Evolutionary conservation across 92 coral and sea anemone species (phyloP).

Genomic region (Galaxea fascicularis): DNA sequence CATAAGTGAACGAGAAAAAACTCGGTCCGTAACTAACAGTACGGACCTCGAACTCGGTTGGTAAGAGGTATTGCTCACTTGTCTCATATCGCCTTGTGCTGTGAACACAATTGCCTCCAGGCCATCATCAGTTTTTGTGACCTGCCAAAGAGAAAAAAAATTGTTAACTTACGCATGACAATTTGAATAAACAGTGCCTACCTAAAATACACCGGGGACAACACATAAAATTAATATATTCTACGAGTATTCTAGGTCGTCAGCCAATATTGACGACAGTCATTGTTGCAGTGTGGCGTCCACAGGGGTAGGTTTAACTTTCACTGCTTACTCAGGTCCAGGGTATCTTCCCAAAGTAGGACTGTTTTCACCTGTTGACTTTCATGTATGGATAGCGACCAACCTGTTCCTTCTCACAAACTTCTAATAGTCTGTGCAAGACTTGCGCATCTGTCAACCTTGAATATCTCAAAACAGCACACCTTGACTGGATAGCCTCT

Average conservation of each 20-base stretch:
- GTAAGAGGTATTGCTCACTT: no score
- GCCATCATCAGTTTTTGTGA: constrained; percentile 95
- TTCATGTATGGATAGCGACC: background rate
- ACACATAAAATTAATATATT: no score
- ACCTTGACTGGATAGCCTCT: constrained; percentile 99
- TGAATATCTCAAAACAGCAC: constrained; percentile 94
- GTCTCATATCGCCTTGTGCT: constrained; percentile 99
- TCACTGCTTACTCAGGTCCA: no score
- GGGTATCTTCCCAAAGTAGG: no score
- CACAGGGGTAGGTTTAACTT: no score
- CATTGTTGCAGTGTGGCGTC: no score
- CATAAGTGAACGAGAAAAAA: no score
- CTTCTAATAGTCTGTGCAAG: constrained; percentile 87
- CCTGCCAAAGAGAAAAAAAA: constrained; percentile 61
- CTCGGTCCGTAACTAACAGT: no score
- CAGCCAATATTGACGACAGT: no score
- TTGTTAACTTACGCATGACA: background rate
- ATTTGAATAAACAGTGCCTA: background rate
- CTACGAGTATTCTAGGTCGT: no score
- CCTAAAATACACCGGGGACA: background rate
- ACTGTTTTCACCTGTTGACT: no score
- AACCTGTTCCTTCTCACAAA: constrained; percentile 96
- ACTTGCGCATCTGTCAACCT: constrained; percentile 93
- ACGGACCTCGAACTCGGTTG: no score
- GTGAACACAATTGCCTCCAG: constrained; percentile 96